These are phyloP conservation scores for Pachycephus smyrnensis DNA, from an alignment of 2,888 invertebrate species.

Conservation along the genomic window DNA sequence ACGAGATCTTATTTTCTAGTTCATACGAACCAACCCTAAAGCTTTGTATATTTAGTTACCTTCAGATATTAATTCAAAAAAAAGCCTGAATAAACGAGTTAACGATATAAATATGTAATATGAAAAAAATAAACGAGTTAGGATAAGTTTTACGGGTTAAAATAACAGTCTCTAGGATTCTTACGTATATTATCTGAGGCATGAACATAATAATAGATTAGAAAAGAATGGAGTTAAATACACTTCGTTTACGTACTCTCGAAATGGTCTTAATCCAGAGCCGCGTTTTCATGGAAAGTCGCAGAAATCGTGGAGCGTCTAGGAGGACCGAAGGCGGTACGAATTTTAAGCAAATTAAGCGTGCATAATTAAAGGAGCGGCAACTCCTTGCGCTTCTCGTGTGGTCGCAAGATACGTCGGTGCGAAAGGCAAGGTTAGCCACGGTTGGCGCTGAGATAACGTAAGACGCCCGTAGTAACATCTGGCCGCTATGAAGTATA, in stretches of 20 bases:
- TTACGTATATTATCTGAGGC: background rate
- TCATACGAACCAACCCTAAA: background rate
- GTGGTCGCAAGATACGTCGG: slow-evolving; percentile 3
- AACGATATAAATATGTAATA: background rate
- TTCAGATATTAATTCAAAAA: background rate
- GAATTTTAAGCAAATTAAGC: slow-evolving; percentile 50
- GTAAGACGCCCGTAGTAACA: slow-evolving; percentile 61
- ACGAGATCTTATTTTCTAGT: background rate
- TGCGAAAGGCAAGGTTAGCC: slow-evolving; percentile 30
- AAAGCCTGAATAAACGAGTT: background rate
- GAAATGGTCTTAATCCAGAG: background rate
- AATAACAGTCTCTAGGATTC: background rate
- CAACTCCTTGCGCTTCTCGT: slow-evolving; percentile 7
- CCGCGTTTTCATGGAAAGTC: background rate
- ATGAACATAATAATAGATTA: background rate
- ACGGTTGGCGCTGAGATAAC: slow-evolving; percentile 33
- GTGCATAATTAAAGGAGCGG: slow-evolving; percentile 63
- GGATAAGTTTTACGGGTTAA: background rate
- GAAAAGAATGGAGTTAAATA: background rate
- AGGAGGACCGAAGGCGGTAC: background rate
- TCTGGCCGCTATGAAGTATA: slow-evolving; percentile 72
- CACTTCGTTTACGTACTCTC: background rate
- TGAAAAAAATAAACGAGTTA: background rate
- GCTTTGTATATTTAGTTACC: background rate
- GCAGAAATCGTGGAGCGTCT: background rate